phyloP scores from a whole-genome alignment of 1,140 invertebrate species.

The Holcopasites calliopsidis region DNA sequence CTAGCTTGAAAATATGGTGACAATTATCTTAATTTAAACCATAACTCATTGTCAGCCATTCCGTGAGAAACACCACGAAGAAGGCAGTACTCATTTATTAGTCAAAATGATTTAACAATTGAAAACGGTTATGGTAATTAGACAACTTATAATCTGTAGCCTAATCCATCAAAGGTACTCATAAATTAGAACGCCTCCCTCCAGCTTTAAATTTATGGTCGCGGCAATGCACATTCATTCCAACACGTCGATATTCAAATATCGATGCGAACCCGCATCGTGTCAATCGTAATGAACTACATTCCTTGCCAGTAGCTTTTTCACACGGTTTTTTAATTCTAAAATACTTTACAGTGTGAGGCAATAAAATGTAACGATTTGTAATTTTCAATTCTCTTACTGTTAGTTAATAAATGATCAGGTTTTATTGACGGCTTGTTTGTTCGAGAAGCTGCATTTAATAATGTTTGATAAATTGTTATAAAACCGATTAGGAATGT shows the following conservation, averaged over 20 bases:
- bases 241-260: background rate
- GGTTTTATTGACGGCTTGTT: too few relatives aligned
- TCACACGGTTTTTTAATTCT: background rate
- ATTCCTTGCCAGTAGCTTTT: background rate
- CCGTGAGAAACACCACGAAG: too few relatives aligned
- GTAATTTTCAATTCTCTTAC: background rate
- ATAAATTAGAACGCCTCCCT: constrained; percentile 18
- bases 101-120: too few relatives aligned
- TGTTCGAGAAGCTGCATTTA: too few relatives aligned
- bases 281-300: constrained; percentile 6
- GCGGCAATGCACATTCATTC: background rate
- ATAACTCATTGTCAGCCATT: too few relatives aligned
- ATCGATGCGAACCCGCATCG: constrained; percentile 4
- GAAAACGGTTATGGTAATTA: background rate
- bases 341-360: background rate
- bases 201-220: background rate
- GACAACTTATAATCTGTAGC: background rate
- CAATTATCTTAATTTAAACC: too few relatives aligned
- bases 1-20: too few relatives aligned
- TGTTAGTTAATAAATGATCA: background rate
- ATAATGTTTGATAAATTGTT: too few relatives aligned
- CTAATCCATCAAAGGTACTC: background rate
- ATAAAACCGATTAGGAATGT: too few relatives aligned
- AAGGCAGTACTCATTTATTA: too few relatives aligned
- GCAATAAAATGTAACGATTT: background rate